Base-by-base conservation (phyloP, 2,888 invertebrate genomes). In the Leptopilina myrica region DNA sequence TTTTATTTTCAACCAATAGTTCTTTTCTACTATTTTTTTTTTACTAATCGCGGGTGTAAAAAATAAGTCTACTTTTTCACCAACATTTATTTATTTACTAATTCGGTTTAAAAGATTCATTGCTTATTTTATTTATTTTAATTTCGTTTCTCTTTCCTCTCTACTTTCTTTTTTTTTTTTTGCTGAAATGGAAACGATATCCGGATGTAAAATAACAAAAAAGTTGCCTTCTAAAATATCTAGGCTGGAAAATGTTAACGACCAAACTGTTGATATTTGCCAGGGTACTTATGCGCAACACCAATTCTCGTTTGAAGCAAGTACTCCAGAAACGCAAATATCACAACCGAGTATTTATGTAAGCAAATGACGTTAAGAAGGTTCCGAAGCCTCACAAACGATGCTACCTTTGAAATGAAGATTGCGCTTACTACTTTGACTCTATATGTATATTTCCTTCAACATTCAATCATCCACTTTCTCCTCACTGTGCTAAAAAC, bases 271-370 rank as follows among this genome's bases (percentile, higher is more conserved):
- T 69, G 69, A 69, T 69, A 53, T 69, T 69, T 67, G 46, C 67
- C 46, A 67, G 46, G 15, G 46, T 67, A 67, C 46, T 69, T 53
- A 69, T 33, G 26, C 53, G 69, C 53, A 69, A 53, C 69, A 53
- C 14, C 26, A 53, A 26, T 26, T 49, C 69, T 20, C 69, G 53
- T 69, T 69, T 69, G 53, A 53, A 69, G 7, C 53, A 69, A 53
- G 69, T 53, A 69, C 69, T 69, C 53, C 53, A 53, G 69, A 7
- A 53, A 53, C 69, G 53, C 26, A 69, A 69, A 69, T 69, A 69
- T 53, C 69, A 69, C 69, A 69, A 69, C 69, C 69, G 69, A 69
- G 49, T 73, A 73, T 73, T 53, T 73, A 73, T 73, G 53, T 73
- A 73, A 73, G 73, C 73, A 73, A 73, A 73, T 73, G 73, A 56